Conservation (phyloP, 2,888 invertebrate genomes). For the Agrenia bidenticulata region DNA sequence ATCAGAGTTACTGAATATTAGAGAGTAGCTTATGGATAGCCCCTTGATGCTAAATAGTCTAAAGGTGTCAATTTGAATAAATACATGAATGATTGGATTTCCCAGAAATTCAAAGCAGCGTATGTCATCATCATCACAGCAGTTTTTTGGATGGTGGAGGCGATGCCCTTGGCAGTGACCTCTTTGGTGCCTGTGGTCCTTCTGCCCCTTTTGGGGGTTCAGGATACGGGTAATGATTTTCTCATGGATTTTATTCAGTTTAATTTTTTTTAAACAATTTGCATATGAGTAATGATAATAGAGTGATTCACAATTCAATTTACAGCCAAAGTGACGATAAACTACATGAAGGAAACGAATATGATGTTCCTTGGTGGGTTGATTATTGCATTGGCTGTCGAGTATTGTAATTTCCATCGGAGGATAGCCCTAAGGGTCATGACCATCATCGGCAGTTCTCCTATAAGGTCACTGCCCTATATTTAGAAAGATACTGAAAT, state of each 20-base stretch:
- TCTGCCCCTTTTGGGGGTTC: constrained; percentile 77
- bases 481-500: background rate
- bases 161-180: constrained; percentile 76
- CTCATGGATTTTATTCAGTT: too few species aligned
- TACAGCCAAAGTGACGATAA: constrained; percentile 11
- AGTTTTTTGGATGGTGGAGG: constrained; percentile 78
- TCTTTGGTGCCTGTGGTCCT: constrained; percentile 79
- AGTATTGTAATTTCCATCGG: constrained; percentile 59
- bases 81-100: too few species aligned
- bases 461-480: constrained; percentile 21
- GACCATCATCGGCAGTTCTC: constrained; percentile 35
- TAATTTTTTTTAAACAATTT: too few species aligned
- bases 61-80: too few species aligned
- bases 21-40: too few species aligned
- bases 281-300: too few species aligned
- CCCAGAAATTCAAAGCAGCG: constrained; percentile 69
- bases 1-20: too few species aligned
- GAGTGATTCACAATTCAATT: background rate
- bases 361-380: constrained; percentile 57
- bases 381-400: constrained; percentile 58
- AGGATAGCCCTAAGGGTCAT: constrained; percentile 59
- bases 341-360: constrained; percentile 50
- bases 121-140: constrained; percentile 80
- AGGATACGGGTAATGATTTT: constrained; percentile 2
- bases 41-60: too few species aligned